Percentiles rank a stretch among this genome's conserved stretches.
phyloP scores from a whole-genome alignment of 2,888 invertebrate species.

The Phragmatobia fuliginosa region DNA sequence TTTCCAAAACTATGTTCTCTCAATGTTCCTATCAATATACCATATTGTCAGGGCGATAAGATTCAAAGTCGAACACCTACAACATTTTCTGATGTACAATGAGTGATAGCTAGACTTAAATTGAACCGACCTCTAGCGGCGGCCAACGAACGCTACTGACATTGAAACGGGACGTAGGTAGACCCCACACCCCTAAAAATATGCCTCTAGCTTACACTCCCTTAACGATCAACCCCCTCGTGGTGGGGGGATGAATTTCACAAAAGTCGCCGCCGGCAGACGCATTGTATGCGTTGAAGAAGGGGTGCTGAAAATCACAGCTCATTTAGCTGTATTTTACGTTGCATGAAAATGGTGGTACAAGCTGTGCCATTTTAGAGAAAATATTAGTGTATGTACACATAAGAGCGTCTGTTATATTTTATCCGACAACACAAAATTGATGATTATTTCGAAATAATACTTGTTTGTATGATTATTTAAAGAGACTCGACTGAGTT shows the following conservation, averaged over 20 bases:
- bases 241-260: conserved; percentile 35
- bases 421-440: not conserved
- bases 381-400: not conserved
- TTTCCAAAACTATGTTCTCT: conserved; percentile 20
- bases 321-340: conserved; percentile 40
- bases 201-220: conserved; percentile 62
- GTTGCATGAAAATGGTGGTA: conserved; percentile 17
- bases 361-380: not conserved
- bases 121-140: conserved; percentile 74
- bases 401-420: not conserved
- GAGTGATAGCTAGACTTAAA: conserved; percentile 42
- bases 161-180: conserved; percentile 75
- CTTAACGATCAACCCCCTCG: conserved; percentile 57
- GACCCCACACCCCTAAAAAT: conserved; percentile 68
- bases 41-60: conserved; percentile 21
- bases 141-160: conserved; percentile 81
- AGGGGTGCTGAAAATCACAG: conserved; percentile 33
- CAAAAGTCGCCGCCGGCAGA: conserved; percentile 50
- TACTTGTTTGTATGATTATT: not conserved
- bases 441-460: not conserved
- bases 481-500: not conserved
- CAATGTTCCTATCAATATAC: conserved; percentile 6
- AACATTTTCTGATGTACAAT: conserved; percentile 24
- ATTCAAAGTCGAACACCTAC: conserved; percentile 29
- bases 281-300: conserved; percentile 51